phyloP scores from a whole-genome alignment of 2,113 vertebrate species.

The Gambusia holbrooki region DNA sequence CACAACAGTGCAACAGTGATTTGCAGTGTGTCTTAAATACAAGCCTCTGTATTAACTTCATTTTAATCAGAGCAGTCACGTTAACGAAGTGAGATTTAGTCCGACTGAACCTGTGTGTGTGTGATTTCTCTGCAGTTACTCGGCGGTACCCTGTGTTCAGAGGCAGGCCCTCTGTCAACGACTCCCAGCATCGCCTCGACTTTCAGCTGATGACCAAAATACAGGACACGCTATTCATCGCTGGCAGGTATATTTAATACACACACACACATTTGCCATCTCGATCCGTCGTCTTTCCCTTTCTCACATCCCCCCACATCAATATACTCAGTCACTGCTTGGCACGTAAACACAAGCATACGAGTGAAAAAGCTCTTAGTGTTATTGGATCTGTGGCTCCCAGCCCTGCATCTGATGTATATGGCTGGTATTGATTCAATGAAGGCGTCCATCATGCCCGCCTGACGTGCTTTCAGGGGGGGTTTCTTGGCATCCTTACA shows the following conservation, averaged over 20 bases:
- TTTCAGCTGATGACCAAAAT: constrained; percentile 99
- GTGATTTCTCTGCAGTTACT: constrained; percentile 88
- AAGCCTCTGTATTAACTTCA: constrained; percentile 80
- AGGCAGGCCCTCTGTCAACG: constrained; percentile 97
- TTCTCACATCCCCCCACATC: constrained; percentile 44
- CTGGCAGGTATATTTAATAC: constrained; percentile 89
- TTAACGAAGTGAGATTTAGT: constrained; percentile 49
- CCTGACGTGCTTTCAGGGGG: constrained; percentile 61
- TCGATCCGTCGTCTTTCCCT: constrained; percentile 32
- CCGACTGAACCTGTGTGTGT: constrained; percentile 33
- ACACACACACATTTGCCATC: constrained; percentile 53
- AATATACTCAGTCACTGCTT: constrained; percentile 54
- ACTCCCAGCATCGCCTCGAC: constrained; percentile 98
- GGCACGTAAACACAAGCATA: constrained; percentile 64
- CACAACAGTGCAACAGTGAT: not conserved
- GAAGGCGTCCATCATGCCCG: constrained; percentile 55
- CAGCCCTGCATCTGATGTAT: constrained; percentile 71
- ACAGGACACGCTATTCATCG: constrained; percentile 98
- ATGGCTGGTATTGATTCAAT: constrained; percentile 63
- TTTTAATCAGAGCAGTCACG: constrained; percentile 66
- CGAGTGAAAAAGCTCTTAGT: constrained; percentile 80
- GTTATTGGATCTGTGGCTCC: constrained; percentile 83
- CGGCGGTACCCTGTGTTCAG: constrained; percentile 97
- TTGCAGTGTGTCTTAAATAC: constrained; percentile 26
- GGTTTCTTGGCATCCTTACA: constrained; percentile 72